These are phyloP conservation scores for Deroplatys truncata DNA, from an alignment of 2,888 invertebrate genomes.

Conservation along the genomic window DNA sequence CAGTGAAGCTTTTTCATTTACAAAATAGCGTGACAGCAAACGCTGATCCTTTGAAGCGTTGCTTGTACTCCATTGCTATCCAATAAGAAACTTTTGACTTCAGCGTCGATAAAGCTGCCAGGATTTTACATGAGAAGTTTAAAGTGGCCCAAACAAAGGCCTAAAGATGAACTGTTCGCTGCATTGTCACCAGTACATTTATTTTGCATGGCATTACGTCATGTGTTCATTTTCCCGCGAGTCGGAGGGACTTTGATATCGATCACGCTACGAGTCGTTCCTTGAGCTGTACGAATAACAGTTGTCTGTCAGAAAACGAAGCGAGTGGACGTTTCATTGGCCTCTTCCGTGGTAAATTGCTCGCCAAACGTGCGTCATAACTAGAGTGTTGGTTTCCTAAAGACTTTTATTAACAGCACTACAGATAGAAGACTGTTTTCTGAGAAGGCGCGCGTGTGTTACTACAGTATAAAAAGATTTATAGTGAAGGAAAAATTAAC, in stretches of 20 bases:
- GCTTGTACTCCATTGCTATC: too few relatives aligned
- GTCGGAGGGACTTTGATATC: neutral
- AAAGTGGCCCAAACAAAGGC: neutral
- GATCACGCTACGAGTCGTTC: neutral
- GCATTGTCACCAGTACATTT: neutral
- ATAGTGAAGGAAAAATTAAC: neutral
- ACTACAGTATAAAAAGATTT: neutral
- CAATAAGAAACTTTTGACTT: too few relatives aligned
- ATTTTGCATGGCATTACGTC: neutral
- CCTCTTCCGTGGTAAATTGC: neutral
- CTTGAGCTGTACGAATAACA: neutral
- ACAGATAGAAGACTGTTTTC: too few relatives aligned
- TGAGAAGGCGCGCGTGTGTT: too few relatives aligned
- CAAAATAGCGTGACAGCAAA: too few relatives aligned
- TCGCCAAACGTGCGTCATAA: too few relatives aligned
- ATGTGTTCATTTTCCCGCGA: neutral
- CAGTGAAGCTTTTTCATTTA: too few relatives aligned
- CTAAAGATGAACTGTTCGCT: neutral
- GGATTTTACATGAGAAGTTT: neutral
- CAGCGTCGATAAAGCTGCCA: neutral
- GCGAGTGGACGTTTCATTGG: neutral
- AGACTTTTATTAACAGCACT: too few relatives aligned
- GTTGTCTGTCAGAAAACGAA: neutral
- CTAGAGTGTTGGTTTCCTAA: neutral
- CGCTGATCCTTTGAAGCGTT: too few relatives aligned